Evolutionary conservation across 2,888 invertebrate genomes (phyloP), one percentile per base, ranked within the genome.

Genomic region (Dromius quadrimaculatus): DNA sequence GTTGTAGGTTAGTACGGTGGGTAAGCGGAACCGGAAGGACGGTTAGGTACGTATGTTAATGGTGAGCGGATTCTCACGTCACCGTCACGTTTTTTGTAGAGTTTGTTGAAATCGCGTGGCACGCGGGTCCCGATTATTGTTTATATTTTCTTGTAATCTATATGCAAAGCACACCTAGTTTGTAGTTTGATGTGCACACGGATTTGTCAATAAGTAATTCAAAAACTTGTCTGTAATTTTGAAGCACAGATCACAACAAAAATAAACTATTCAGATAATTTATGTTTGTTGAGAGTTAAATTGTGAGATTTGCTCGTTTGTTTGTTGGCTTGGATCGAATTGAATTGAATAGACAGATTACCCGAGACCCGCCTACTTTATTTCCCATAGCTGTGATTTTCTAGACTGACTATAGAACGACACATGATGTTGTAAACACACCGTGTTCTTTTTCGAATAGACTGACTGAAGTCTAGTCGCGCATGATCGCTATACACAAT

Each of bases 321-420:
- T 68, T 68, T 68, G 57, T 68, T 68, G 57, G 66, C 66, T 32
- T 19, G 47, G 3, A 47, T 13, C 28, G 28, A 36, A 61, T 61
- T 61, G 22, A 22, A 41, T 22, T 23, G 62, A 62, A 62, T 41
- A 47, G 43, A 62, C 54, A 54, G 54, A 54, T 28, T 28, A 47
- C 34, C n/a, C 32, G 73, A 77, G 75, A 76, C 76, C 75, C 75
- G 76, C 76, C 75, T 77, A 76, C 77, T 77, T 77, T 74, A 75
- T 72, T 79, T 79, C 80, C 85, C 86, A 87, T 86, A 87, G 87
- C 88, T 88, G 88, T 88, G 88, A 88, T 88, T 86, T 86, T 84
- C 85, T 87, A 87, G 87, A 87, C 87, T 87, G 87, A 87, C 83
- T 70, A 62, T 70, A 70, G 70, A 69, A 59, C 45, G 59, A 70